Percentiles rank a stretch among this genome's conserved stretches.
phyloP scores from a whole-genome alignment of 2,888 invertebrate species.

The Trypoxylon attenuatum region DNA sequence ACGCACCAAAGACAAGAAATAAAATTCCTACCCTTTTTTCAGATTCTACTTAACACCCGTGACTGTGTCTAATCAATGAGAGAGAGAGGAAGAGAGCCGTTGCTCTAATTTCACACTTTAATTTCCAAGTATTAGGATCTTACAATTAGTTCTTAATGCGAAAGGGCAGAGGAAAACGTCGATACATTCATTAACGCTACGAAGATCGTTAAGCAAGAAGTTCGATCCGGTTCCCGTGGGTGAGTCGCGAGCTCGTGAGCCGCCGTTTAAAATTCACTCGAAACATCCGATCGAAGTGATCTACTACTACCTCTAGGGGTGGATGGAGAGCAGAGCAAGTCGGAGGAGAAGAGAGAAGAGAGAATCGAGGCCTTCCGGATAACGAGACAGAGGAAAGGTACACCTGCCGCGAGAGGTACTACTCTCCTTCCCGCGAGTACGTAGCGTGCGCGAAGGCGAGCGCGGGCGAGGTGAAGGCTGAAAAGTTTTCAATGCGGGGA shows the following conservation, averaged over 20 bases:
- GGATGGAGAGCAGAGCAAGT: conserved; percentile 22
- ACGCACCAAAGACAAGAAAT: conserved; percentile 30
- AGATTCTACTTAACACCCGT: too few species aligned
- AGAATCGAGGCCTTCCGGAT: conserved; percentile 40
- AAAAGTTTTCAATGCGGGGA: conserved; percentile 57
- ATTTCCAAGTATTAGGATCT: too few species aligned
- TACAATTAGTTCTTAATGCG: too few species aligned
- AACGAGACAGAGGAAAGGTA: conserved; percentile 51
- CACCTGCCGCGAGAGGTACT: conserved; percentile 53
- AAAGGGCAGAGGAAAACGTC: too few species aligned
- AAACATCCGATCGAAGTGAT: conserved; percentile 32
- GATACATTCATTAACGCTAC: conserved; percentile 26
- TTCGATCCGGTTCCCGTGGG: background rate
- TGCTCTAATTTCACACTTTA: too few species aligned
- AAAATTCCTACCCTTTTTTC: too few species aligned
- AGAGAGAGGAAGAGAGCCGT: too few species aligned
- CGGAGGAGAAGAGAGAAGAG: conserved; percentile 26
- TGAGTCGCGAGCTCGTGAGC: conserved; percentile 32
- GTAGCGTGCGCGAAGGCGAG: background rate
- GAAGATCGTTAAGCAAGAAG: conserved; percentile 24
- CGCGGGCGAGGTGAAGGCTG: conserved; percentile 37
- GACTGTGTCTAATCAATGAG: too few species aligned
- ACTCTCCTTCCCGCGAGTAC: too few species aligned
- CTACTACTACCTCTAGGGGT: conserved; percentile 31
- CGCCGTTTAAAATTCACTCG: conserved; percentile 35